These are phyloP conservation scores for Acanthiza pusilla DNA, from an alignment of 2,797 vertebrate species.

Conservation along the genomic window DNA sequence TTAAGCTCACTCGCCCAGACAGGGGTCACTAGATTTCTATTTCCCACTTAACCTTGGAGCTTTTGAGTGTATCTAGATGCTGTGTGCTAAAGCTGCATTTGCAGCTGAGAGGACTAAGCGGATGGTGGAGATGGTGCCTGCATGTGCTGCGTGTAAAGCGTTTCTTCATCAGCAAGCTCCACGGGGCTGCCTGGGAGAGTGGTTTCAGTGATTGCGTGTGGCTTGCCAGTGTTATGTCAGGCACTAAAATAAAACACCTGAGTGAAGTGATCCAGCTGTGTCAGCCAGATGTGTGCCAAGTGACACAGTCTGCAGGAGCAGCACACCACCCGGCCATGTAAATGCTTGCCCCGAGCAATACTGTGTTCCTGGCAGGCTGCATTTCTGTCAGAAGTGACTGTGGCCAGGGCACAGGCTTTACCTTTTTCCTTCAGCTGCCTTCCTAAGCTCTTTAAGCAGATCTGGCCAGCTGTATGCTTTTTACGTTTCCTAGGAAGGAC, in stretches of 20 bases:
- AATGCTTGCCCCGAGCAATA: slow-evolving; percentile 20
- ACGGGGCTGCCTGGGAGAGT: not conserved
- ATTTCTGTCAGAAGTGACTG: slow-evolving; percentile 19
- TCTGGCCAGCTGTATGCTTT: not conserved
- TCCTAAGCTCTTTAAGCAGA: slow-evolving; percentile 25
- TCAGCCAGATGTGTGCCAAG: slow-evolving; percentile 33
- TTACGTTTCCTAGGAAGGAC: slow-evolving; percentile 5
- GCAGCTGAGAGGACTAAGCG: not conserved
- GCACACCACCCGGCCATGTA: not conserved
- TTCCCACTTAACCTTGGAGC: slow-evolving; percentile 67
- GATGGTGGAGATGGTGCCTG: not conserved
- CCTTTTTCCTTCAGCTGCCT: slow-evolving; percentile 2
- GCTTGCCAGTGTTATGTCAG: not conserved
- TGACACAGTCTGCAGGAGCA: not conserved
- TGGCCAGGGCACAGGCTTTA: not conserved
- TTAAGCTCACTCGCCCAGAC: slow-evolving; percentile 58
- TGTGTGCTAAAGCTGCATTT: slow-evolving; percentile 41
- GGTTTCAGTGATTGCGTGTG: not conserved
- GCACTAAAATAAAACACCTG: slow-evolving; percentile 36
- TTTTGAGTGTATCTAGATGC: slow-evolving; percentile 54
- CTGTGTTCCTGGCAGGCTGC: slow-evolving; percentile 1
- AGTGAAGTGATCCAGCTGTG: slow-evolving; percentile 42
- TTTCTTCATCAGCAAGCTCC: not conserved
- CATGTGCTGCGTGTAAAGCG: not conserved
- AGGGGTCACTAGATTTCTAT: slow-evolving; percentile 63